Conservation (phyloP, 2,797 vertebrate genomes). For the Ptychobarbus kaznakovi region DNA sequence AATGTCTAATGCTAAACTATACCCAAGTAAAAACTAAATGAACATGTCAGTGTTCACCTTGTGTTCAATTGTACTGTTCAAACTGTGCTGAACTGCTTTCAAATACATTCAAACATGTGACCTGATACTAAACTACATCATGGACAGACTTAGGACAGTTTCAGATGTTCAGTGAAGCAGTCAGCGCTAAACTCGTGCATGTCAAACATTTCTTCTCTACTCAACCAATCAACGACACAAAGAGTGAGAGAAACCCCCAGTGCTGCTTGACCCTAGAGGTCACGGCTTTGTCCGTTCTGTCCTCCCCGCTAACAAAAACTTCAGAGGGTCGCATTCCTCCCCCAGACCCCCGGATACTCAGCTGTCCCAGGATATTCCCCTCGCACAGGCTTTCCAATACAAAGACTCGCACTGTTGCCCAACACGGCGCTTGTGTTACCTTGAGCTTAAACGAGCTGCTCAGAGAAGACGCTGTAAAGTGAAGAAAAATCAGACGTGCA, state of each 20-base stretch:
- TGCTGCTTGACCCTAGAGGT: conserved; percentile 54
- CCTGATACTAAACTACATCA: neutral
- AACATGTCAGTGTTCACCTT: neutral
- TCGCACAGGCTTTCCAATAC: conserved; percentile 31
- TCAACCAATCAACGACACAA: conserved; percentile 30
- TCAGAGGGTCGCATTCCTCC: conserved; percentile 50
- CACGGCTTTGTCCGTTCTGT: conserved; percentile 49
- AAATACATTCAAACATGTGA: neutral
- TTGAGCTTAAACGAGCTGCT: conserved; percentile 13
- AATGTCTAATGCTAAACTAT: neutral
- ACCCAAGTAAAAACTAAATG: neutral
- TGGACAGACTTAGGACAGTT: neutral
- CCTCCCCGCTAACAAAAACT: conserved; percentile 45
- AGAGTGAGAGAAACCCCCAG: conserved; percentile 36
- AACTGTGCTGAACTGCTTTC: too few relatives aligned
- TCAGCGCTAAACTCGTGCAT: neutral
- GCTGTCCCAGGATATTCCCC: conserved; percentile 43
- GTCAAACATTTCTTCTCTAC: neutral
- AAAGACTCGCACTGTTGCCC: conserved; percentile 49
- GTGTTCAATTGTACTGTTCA: neutral
- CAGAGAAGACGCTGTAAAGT: neutral
- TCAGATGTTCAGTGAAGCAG: neutral
- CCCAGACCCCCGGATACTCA: conserved; percentile 48
- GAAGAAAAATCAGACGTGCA: neutral
- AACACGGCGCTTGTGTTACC: conserved; percentile 5